Conservation (phyloP, 2,888 invertebrate species). For the Rhamnusium bicolor region DNA sequence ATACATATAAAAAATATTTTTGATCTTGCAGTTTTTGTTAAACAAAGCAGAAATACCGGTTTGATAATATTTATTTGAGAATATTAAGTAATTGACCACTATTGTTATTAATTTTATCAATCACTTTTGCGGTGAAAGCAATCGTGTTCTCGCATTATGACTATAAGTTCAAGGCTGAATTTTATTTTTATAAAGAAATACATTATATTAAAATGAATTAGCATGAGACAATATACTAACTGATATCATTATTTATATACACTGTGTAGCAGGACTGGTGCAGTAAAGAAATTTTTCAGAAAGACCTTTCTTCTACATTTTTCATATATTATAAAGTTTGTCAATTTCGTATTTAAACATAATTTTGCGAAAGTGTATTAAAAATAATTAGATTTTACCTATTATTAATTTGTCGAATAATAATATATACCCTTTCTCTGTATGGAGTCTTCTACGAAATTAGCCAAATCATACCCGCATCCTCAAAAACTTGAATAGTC, state of each 20-base stretch:
- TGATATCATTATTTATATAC: background rate
- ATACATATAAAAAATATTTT: background rate
- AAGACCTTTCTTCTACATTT: no score
- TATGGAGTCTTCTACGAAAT: no score
- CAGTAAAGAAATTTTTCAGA: no score
- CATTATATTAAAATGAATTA: background rate
- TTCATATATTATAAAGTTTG: no score
- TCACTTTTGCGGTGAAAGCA: constrained; percentile 16
- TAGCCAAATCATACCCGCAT: no score
- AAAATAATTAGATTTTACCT: no score
- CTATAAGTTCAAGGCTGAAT: constrained; percentile 14
- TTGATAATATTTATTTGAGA: background rate
- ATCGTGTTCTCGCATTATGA: background rate
- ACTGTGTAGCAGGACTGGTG: no score
- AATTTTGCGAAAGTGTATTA: no score
- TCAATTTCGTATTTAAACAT: no score
- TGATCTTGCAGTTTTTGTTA: background rate
- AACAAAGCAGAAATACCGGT: background rate
- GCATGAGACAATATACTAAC: background rate
- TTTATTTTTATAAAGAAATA: constrained; percentile 12
- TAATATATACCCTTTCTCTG: no score
- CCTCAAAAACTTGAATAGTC: no score
- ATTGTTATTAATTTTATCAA: background rate
- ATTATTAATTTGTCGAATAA: no score
- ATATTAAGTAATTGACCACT: constrained; percentile 3